Evolutionary conservation across 2,113 vertebrate species (phyloP).

Genomic region (Serinus canaria): DNA sequence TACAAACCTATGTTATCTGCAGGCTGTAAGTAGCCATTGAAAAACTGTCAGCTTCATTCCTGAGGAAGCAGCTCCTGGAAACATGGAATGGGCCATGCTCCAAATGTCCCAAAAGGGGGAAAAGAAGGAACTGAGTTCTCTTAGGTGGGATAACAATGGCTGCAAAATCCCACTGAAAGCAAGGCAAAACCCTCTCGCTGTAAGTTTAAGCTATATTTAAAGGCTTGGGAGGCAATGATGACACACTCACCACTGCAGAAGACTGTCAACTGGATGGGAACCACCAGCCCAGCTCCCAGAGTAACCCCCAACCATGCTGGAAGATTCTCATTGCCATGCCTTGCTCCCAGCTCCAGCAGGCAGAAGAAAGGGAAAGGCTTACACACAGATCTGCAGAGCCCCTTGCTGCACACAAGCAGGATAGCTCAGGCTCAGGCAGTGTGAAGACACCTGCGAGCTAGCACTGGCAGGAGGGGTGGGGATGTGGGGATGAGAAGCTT

Average conservation of each 20-base stretch:
- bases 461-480: neutral
- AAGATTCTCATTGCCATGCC: accelerated
- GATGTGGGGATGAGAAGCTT: accelerated
- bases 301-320: neutral
- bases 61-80: neutral
- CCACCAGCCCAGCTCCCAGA: neutral
- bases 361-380: neutral
- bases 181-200: neutral
- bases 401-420: accelerated
- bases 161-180: neutral
- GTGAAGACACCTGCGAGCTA: neutral
- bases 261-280: neutral
- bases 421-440: neutral
- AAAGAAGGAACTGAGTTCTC: neutral
- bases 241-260: neutral
- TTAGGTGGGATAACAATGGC: neutral
- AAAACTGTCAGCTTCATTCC: neutral
- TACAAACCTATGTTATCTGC: neutral
- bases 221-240: neutral
- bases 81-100: neutral
- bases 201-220: neutral
- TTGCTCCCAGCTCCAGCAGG: neutral
- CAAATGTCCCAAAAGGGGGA: neutral
- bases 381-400: neutral
- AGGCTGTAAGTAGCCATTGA: neutral